Evolutionary conservation across 2,888 invertebrate species (phyloP), one percentile per base, ranked within the genome.

Genomic region (Gryllus longicercus): DNA sequence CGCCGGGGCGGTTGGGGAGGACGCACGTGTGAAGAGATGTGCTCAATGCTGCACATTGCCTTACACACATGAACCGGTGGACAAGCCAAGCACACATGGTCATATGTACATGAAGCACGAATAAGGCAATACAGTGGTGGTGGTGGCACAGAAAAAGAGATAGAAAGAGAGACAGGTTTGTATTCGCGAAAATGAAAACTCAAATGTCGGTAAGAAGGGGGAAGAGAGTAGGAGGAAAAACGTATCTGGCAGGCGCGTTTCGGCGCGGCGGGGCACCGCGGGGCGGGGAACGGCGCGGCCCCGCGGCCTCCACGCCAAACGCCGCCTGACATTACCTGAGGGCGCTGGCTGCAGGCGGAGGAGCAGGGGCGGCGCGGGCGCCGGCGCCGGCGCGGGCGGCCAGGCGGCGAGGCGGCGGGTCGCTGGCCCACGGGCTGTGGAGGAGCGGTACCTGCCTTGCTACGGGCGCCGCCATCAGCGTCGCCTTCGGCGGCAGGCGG

Each of bases 101-200:
- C 63, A 3, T 63, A n/a, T 18, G 63, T 18, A 63, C 63, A 63
- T 8, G 16, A 63, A 63, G 63, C 63, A 63, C 14, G 79, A 75
- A 74, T 74, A 75, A 63, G 49, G 78, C 50, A 18, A 74, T 23
- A 76, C 76, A 77, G 74, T 23, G 80, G 49, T 49, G 75, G 79
- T 75, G 80, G 49, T 49, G 75, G 79, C n/a, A n/a, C n/a, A n/a
- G n/a, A 77, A 50, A 77, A 76, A 50, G 76, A 77, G 76, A 80
- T 49, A 79, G 76, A 79, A 76, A 77, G 79, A 77, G 77, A 79
- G 76, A 75, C 21, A 23, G 50, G 38, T 38, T 38, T 38, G 38
- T 38, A 38, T 38, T 38, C 50, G 18, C 50, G 75, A 51, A 51
- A 21, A 63, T 63, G n/a, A 63, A 63, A 63, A 63, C 63, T 63